Percentiles rank a stretch among this genome's conserved stretches.
phyloP scores from a whole-genome alignment of 1,140 invertebrate species.

The Drosophila santomea region DNA sequence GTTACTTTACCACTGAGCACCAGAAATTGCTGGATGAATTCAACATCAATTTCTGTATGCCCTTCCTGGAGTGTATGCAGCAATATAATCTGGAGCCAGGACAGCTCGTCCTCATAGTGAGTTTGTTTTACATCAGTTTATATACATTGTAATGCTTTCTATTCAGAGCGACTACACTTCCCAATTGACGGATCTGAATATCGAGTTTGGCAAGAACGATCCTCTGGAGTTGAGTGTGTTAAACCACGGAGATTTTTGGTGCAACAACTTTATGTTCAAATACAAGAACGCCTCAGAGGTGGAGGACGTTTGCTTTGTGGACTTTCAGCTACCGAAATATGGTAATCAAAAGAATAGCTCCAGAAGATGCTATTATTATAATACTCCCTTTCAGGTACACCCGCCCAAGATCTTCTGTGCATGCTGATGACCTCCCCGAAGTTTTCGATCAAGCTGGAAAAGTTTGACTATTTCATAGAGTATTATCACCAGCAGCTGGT shows the following conservation, averaged over 20 bases:
- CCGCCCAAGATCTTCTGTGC: conserved; percentile 79
- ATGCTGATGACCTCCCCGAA: conserved; percentile 72
- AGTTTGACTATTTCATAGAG: conserved; percentile 76
- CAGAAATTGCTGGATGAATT: conserved; percentile 58
- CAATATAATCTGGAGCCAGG: conserved; percentile 58
- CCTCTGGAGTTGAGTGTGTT: conserved; percentile 86
- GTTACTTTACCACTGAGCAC: conserved; percentile 58
- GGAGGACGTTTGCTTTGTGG: conserved; percentile 79
- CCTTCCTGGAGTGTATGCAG: conserved; percentile 72
- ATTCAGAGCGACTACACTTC: conserved; percentile 64
- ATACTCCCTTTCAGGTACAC: conserved; percentile 51
- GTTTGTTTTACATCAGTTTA: not conserved
- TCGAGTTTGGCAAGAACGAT: conserved; percentile 67
- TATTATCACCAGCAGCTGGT: conserved; percentile 70
- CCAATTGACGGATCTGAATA: conserved; percentile 61
- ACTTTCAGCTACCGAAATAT: conserved; percentile 82
- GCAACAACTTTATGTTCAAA: conserved; percentile 84
- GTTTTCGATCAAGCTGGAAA: conserved; percentile 56
- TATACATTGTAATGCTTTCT: not conserved
- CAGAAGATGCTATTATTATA: too few relatives aligned
- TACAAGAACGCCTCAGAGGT: conserved; percentile 46
- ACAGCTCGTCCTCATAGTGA: conserved; percentile 55
- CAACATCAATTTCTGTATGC: conserved; percentile 58
- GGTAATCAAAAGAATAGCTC: conserved; percentile 7
- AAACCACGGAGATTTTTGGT: conserved; percentile 87